Percentiles rank a stretch among this genome's conserved stretches.
Evolutionary conservation across 2,113 vertebrate species (phyloP).

Genomic region (Proteles cristata): DNA sequence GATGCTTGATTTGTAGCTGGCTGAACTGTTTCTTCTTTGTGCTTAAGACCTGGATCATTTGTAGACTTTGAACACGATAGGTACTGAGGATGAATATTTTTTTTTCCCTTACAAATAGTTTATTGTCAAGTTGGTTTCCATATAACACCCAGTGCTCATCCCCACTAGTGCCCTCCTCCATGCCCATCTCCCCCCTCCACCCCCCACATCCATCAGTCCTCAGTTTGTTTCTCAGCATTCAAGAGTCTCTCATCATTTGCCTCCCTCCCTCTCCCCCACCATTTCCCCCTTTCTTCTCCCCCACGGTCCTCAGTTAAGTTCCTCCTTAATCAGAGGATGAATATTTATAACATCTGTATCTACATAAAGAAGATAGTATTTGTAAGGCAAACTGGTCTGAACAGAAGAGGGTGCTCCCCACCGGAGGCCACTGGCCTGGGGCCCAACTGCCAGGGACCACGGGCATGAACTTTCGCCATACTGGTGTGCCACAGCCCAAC

Average conservation of each 20-base stretch:
- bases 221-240: too few relatives aligned
- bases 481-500: neutral
- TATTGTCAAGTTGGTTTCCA: too few relatives aligned
- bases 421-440: neutral
- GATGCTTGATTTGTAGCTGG: neutral
- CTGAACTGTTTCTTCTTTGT: neutral
- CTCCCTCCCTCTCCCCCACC: too few relatives aligned
- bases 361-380: neutral
- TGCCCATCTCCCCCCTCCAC: too few relatives aligned
- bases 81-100: neutral
- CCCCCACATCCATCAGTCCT: too few relatives aligned
- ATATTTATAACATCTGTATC: neutral
- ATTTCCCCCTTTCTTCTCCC: too few relatives aligned
- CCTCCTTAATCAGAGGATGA: neutral
- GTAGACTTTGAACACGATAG: neutral
- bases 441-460: neutral
- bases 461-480: neutral
- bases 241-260: too few relatives aligned
- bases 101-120: too few relatives aligned
- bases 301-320: too few relatives aligned
- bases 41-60: neutral
- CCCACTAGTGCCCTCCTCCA: too few relatives aligned
- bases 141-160: too few relatives aligned
- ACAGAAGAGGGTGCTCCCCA: neutral
- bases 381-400: neutral